phyloP scores from a whole-genome alignment of 2,888 invertebrate species.

The Microdon myrmicae region DNA sequence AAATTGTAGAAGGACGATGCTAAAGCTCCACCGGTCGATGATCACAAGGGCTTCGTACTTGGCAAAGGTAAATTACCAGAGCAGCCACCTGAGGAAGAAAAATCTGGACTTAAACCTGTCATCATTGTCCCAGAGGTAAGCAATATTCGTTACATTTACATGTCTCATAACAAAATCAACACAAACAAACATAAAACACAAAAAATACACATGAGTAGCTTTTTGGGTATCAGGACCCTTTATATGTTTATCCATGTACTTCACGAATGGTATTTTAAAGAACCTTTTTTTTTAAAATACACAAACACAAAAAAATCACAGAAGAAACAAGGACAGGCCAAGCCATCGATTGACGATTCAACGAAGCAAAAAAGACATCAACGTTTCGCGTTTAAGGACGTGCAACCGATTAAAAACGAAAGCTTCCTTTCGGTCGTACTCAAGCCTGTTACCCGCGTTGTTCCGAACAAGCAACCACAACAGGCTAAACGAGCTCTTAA shows the following conservation, averaged over 20 bases:
- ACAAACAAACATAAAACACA: background rate
- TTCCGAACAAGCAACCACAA: conserved; percentile 63
- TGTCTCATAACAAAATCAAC: background rate
- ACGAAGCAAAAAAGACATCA: conserved; percentile 59
- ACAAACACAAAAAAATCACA: conserved; percentile 15
- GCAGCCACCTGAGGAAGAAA: conserved; percentile 58
- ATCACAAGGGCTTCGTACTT: conserved; percentile 58
- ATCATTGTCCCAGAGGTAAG: conserved; percentile 65
- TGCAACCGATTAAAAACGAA: conserved; percentile 69
- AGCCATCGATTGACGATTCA: conserved; percentile 58
- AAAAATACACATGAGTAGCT: background rate
- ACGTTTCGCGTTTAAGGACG: conserved; percentile 66
- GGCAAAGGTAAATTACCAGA: conserved; percentile 64
- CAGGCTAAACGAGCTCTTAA: conserved; percentile 61
- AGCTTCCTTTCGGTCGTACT: conserved; percentile 72
- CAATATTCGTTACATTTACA: background rate
- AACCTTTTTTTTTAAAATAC: background rate
- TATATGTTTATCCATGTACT: background rate
- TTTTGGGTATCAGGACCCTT: background rate
- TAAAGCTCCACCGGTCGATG: conserved; percentile 54
- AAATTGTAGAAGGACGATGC: conserved; percentile 62
- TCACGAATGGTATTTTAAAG: background rate
- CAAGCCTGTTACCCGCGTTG: conserved; percentile 71
- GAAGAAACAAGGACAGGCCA: conserved; percentile 9
- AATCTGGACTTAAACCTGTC: conserved; percentile 62